These are phyloP conservation scores for Dermatemys mawii DNA, from an alignment of 2,113 vertebrate species.

Conservation along the genomic window DNA sequence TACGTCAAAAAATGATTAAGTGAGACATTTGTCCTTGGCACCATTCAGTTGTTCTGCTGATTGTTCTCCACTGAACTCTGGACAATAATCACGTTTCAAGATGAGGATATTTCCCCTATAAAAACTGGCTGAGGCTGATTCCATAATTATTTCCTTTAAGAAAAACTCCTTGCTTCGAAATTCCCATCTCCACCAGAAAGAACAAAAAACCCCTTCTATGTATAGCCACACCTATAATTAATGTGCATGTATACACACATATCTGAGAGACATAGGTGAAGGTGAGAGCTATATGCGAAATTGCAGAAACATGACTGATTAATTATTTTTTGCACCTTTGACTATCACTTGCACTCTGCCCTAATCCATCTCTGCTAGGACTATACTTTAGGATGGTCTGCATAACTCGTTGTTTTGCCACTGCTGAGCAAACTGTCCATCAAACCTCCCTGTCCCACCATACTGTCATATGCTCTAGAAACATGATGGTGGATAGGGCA, in stretches of 20 bases:
- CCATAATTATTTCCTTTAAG: conserved; percentile 14
- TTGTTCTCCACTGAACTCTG: neutral
- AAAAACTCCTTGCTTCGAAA: neutral
- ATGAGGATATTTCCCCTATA: neutral
- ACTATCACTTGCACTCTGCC: neutral
- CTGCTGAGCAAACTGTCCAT: neutral
- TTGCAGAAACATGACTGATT: neutral
- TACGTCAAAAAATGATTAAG: conserved; percentile 4
- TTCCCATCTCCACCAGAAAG: neutral
- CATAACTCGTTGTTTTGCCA: neutral
- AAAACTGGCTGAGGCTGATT: neutral
- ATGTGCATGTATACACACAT: neutral
- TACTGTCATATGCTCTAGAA: neutral
- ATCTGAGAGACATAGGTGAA: neutral
- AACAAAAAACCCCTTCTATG: neutral
- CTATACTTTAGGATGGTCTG: neutral
- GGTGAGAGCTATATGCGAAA: neutral
- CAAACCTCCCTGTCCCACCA: neutral
- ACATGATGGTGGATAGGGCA: neutral
- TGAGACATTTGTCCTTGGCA: accelerated
- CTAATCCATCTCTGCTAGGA: neutral
- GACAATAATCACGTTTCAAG: neutral
- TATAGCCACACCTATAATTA: neutral
- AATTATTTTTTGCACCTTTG: neutral
- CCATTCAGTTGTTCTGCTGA: neutral